Evolutionary conservation across 2,797 vertebrate genomes (phyloP).

Genomic region (Neoniphon sammara): DNA sequence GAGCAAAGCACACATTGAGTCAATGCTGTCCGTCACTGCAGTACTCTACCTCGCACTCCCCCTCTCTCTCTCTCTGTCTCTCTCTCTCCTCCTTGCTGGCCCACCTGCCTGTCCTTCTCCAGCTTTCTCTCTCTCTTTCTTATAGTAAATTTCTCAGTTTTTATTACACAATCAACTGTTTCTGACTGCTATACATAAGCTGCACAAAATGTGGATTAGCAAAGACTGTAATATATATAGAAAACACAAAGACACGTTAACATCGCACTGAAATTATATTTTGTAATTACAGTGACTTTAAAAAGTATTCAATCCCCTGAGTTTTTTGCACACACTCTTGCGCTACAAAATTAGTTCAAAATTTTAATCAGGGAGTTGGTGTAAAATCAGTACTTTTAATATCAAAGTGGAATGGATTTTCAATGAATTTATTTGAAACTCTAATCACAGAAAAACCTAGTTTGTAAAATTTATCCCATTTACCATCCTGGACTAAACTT

Average conservation of each 20-base stretch:
- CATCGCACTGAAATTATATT: slow-evolving; percentile 17
- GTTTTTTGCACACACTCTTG: slow-evolving; percentile 1
- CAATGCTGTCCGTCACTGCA: slow-evolving; percentile 46
- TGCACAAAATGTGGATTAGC: slow-evolving; percentile 13
- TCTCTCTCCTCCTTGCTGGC: slow-evolving; percentile 33
- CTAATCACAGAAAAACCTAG: not conserved
- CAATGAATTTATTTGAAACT: not conserved
- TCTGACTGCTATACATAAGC: not conserved
- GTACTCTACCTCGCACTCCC: slow-evolving; percentile 38
- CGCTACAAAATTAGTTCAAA: slow-evolving; percentile 6
- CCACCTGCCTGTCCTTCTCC: slow-evolving; percentile 37
- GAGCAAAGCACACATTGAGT: slow-evolving; percentile 32
- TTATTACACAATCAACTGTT: slow-evolving; percentile 55
- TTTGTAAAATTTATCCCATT: not conserved
- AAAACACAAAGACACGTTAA: slow-evolving; percentile 27
- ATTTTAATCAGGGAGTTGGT: not conserved
- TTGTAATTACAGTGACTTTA: slow-evolving; percentile 14
- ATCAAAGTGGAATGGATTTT: slow-evolving; percentile 3
- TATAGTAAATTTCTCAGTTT: slow-evolving; percentile 59
- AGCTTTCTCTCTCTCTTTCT: slow-evolving; percentile 40
- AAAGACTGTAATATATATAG: slow-evolving; percentile 25
- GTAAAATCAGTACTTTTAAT: slow-evolving; percentile 32
- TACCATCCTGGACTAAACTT: not conserved
- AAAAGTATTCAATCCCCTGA: slow-evolving; percentile 7
- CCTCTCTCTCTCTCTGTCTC: slow-evolving; percentile 14